Base-by-base conservation (phyloP, 2,797 vertebrate genomes). In the Ceryle rudis region DNA sequence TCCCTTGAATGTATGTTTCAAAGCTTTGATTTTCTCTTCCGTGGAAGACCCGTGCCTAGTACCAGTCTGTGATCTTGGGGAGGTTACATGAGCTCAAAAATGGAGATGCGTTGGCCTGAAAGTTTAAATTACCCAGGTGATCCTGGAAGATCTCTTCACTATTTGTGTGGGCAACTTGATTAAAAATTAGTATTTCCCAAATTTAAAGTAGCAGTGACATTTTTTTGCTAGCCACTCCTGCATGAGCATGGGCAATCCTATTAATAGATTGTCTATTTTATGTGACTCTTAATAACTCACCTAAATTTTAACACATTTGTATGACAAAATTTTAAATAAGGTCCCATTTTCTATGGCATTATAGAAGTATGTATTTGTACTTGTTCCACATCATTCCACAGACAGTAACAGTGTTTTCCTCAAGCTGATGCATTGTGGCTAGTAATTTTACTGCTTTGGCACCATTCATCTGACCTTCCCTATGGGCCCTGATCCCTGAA, bases 11-110 rank as follows among this genome's bases (percentile, higher is more conserved):
- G 29, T 42, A 39, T 58, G 67, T 84, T 65, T 93, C 92, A 93
- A 95, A 92, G 78, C 86, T 94, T 90, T 93, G 83, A 86, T 95
- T 89, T 92, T 74, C n/a, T 89, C 35, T 69, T 87, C 37, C 70
- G 42, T 69, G 54, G 39, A 93, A 86, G 84, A 78, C 79, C 66
- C 3, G 1, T 83, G 62, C 65, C 86, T 85, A 69, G 46, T 65
- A 88, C 72, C 54, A 47, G n/a, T 54, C 74, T 95, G 75, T 92
- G 89, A 91, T 96, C 61, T 86, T 4, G 0, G 41, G 35, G 75
- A 87, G 61, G 72, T 61, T 91, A 81, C 65, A 41, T 26, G 25
- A 2, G 3, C 72, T 85, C 58, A 83, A 61, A 87, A 89, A 46
- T 73, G 87, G 54, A 91, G 42, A 41, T 41, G 41, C 55, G 17